These are phyloP conservation scores for Ooceraea biroi DNA, from an alignment of 1,140 invertebrate genomes.

Conservation along the genomic window DNA sequence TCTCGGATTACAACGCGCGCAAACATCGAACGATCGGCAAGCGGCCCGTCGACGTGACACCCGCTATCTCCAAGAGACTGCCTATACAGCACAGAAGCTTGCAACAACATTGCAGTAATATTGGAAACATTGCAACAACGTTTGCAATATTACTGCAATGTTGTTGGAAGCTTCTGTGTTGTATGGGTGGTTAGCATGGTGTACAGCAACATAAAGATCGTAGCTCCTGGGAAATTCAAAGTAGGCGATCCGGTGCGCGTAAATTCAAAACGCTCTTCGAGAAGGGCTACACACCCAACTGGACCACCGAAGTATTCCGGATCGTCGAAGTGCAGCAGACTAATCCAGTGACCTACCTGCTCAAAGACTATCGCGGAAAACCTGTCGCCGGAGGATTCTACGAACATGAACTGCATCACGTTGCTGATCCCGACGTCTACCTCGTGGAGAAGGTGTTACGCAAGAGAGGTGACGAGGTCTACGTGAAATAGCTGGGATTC, in stretches of 20 bases:
- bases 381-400: slow-evolving; percentile 77
- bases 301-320: slow-evolving; percentile 82
- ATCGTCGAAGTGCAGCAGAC: slow-evolving; percentile 76
- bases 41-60: slow-evolving; percentile 75
- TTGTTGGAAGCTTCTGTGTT: too few relatives aligned
- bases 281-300: slow-evolving; percentile 83
- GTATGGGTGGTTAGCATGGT: slow-evolving; percentile 63
- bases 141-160: too few relatives aligned
- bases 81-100: too few relatives aligned
- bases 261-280: slow-evolving; percentile 82
- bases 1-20: neutral
- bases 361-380: slow-evolving; percentile 80
- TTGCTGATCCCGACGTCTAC: slow-evolving; percentile 72
- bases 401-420: slow-evolving; percentile 56
- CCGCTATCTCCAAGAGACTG: slow-evolving; percentile 53
- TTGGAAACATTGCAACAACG: too few relatives aligned
- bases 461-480: too few relatives aligned
- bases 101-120: too few relatives aligned
- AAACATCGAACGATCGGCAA: slow-evolving; percentile 75
- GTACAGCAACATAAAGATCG: slow-evolving; percentile 68
- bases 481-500: too few relatives aligned
- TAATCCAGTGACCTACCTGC: slow-evolving; percentile 78
- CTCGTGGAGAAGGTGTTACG: too few relatives aligned
- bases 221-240: slow-evolving; percentile 62
- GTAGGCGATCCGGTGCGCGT: slow-evolving; percentile 80